Evolutionary conservation across 2,888 invertebrate species (phyloP).

Genomic region (Leistus spinibarbis): DNA sequence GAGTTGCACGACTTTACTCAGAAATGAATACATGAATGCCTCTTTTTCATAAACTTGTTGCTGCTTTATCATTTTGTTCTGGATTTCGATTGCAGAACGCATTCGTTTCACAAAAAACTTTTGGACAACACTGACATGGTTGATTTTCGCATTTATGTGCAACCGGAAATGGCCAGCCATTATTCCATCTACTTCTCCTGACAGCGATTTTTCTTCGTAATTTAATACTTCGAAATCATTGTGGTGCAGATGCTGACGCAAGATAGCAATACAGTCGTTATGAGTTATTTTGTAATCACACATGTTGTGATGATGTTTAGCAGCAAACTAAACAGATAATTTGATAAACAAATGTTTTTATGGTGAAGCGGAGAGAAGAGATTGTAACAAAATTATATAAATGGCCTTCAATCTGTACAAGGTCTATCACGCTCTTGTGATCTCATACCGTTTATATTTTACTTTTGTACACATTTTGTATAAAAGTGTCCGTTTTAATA

Average conservation of each 20-base stretch:
- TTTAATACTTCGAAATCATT: slow-evolving; percentile 41
- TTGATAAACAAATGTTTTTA: too few relatives aligned
- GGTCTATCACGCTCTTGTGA: too few relatives aligned
- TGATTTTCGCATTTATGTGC: slow-evolving; percentile 10
- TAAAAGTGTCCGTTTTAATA: too few relatives aligned
- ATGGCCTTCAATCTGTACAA: too few relatives aligned
- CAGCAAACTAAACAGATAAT: too few relatives aligned
- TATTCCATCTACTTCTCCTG: slow-evolving; percentile 34
- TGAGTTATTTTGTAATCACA: slow-evolving; percentile 9
- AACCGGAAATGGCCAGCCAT: slow-evolving; percentile 28
- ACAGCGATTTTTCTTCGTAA: slow-evolving; percentile 39
- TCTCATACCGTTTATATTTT: too few relatives aligned
- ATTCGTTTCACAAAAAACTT: slow-evolving; percentile 25
- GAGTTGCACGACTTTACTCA: slow-evolving; percentile 34
- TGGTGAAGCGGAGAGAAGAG: too few relatives aligned
- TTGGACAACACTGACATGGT: slow-evolving; percentile 1
- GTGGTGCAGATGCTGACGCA: slow-evolving; percentile 28
- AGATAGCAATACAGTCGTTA: slow-evolving; percentile 31
- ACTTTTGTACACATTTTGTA: too few relatives aligned
- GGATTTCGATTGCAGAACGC: slow-evolving; percentile 7
- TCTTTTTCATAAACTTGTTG: slow-evolving; percentile 38
- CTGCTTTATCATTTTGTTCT: slow-evolving; percentile 18
- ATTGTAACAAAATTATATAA: too few relatives aligned
- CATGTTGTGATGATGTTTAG: too few relatives aligned
- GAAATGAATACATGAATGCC: slow-evolving; percentile 34